phyloP scores from a whole-genome alignment of 2,113 vertebrate genomes.

The Salminus brasiliensis region DNA sequence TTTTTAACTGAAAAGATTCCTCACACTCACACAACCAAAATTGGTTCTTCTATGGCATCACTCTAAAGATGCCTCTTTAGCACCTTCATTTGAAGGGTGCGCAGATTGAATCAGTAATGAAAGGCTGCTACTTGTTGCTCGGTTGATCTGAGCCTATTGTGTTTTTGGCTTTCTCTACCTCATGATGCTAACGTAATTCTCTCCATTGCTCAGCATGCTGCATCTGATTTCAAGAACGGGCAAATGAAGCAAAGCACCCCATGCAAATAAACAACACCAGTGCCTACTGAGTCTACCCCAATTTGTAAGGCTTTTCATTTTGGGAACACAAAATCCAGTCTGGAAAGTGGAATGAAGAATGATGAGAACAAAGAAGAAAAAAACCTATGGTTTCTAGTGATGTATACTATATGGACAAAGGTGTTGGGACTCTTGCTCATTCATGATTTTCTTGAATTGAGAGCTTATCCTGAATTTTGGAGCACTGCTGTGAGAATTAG shows the following conservation, averaged over 20 bases:
- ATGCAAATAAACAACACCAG: conserved; percentile 8
- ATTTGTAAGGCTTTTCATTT: background rate
- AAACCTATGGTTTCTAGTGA: background rate
- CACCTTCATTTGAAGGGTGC: background rate
- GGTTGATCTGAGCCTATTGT: background rate
- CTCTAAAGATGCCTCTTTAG: background rate
- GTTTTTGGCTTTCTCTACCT: background rate
- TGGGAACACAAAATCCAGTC: background rate
- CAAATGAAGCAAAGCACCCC: background rate
- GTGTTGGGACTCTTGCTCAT: too few relatives aligned
- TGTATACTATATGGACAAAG: too few relatives aligned
- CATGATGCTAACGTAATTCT: background rate
- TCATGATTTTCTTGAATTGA: too few relatives aligned
- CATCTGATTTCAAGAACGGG: conserved; percentile 5
- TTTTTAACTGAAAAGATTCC: too few relatives aligned
- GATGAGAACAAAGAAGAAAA: background rate
- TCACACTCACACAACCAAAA: too few relatives aligned
- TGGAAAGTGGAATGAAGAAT: background rate
- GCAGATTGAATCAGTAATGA: too few relatives aligned
- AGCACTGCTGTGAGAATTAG: too few relatives aligned
- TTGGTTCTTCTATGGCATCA: too few relatives aligned
- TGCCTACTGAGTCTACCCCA: too few relatives aligned
- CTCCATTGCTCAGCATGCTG: conserved; percentile 4
- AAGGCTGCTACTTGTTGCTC: background rate
- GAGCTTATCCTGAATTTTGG: too few relatives aligned